Base-by-base conservation (phyloP, 2,888 invertebrate species). In the Celastrina argiolus region DNA sequence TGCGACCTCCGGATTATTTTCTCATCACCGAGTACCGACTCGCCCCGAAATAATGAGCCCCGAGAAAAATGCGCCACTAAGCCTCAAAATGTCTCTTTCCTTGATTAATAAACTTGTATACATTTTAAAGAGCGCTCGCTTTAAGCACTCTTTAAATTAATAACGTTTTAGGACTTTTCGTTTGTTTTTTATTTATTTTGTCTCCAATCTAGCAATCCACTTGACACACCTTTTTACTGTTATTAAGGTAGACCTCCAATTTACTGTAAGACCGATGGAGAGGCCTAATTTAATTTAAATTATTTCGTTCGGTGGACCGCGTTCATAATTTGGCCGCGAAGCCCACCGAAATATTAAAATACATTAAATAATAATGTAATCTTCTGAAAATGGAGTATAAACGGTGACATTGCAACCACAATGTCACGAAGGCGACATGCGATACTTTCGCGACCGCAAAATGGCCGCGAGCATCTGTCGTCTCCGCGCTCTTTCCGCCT, bases 401-500 rank as follows among this genome's bases (percentile, higher is more conserved):
- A 84, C 78, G 82, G 81, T 75, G 85, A 84, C 86, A 86, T 81
- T 85, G 82, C 78, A 81, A 89, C 88, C 90, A 78, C 90, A 89
- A 79, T 74, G 86, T 84, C 83, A 85, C 85, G 85, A 85, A 83
- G 69, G 76, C 75, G 81, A 75, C 82, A 80, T 80, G 77, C 82
- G 81, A 83, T 78, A 80, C 79, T 81, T 81, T 79, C 76, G 76
- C 77, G 71, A 78, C 85, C 86, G 78, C 86, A 88, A 84, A 81
- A 87, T 87, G 84, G 89, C 89, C 85, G 84, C 83, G 78, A 88
- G 90, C 90, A 90, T 88, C 87, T 91, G 90, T 88, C 88, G 84
- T 80, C 81, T 88, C 88, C 88, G 85, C 89, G 88, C 88, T 87
- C 81, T 86, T 88, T 82, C 80, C 78, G 69, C 56, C 78, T 78